phyloP scores from a whole-genome alignment of 1,140 invertebrate species.

The Bombus huntii region DNA sequence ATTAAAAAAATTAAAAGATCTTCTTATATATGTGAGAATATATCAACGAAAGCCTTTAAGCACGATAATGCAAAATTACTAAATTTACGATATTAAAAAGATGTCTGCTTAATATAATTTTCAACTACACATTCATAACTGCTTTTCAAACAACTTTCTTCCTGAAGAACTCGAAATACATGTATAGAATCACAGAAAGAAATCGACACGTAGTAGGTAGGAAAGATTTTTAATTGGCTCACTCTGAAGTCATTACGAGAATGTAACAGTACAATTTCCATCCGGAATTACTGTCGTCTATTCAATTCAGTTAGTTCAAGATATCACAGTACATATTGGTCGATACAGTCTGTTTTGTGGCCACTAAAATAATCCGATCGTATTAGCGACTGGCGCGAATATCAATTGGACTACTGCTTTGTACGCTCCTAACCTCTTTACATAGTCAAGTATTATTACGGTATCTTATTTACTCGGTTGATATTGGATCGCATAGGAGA shows the following conservation, averaged over 20 bases:
- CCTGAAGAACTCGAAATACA: neutral
- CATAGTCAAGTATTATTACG: constrained; percentile 23
- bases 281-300: constrained; percentile 1
- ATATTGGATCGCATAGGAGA: neutral
- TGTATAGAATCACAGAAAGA: neutral
- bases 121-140: neutral
- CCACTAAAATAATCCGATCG: constrained; percentile 35
- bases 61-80: neutral
- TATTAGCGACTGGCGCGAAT: constrained; percentile 25
- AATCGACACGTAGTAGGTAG: neutral
- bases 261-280: constrained; percentile 21
- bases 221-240: constrained; percentile 1
- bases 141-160: neutral
- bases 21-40: too few species aligned
- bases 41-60: neutral
- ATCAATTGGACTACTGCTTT: constrained; percentile 16
- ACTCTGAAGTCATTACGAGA: neutral
- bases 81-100: neutral
- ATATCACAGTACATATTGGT: constrained; percentile 9
- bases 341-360: constrained; percentile 23
- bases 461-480: constrained; percentile 23
- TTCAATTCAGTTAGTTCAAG: constrained; percentile 19
- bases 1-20: neutral
- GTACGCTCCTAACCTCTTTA: constrained; percentile 8
- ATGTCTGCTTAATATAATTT: neutral